Conservation (phyloP, 2,113 vertebrate species). For the Gymnarchus niloticus region DNA sequence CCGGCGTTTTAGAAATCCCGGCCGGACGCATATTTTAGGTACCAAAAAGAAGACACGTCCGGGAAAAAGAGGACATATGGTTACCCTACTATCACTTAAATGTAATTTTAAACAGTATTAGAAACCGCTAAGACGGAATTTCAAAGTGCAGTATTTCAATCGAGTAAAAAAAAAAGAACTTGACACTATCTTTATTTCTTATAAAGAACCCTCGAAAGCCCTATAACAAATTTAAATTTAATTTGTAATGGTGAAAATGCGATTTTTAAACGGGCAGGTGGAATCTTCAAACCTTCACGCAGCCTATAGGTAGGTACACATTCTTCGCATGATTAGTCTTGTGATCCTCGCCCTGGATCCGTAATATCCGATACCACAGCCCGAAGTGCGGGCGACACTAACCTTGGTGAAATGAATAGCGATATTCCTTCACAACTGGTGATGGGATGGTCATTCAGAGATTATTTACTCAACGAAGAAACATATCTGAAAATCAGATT, state of each 20-base stretch:
- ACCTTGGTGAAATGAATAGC: neutral
- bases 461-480: neutral
- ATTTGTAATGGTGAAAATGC: neutral
- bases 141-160: too few relatives aligned
- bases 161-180: too few relatives aligned
- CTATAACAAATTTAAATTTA: neutral
- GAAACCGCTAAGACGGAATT: too few relatives aligned
- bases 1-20: too few relatives aligned
- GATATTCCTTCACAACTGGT: neutral
- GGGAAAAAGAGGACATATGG: too few relatives aligned
- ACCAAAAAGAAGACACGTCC: too few relatives aligned
- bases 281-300: neutral
- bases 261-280: neutral
- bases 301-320: neutral
- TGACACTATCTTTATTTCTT: neutral
- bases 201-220: neutral
- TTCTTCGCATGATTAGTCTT: neutral
- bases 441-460: too few relatives aligned
- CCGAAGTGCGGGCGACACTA: neutral
- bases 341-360: neutral
- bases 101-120: too few relatives aligned
- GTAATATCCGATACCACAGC: neutral
- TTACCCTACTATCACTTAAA: too few relatives aligned
- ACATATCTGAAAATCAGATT: neutral
- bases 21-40: too few relatives aligned